phyloP scores from a whole-genome alignment of 64 coral and sea anemone species.

The Montipora cactus region DNA sequence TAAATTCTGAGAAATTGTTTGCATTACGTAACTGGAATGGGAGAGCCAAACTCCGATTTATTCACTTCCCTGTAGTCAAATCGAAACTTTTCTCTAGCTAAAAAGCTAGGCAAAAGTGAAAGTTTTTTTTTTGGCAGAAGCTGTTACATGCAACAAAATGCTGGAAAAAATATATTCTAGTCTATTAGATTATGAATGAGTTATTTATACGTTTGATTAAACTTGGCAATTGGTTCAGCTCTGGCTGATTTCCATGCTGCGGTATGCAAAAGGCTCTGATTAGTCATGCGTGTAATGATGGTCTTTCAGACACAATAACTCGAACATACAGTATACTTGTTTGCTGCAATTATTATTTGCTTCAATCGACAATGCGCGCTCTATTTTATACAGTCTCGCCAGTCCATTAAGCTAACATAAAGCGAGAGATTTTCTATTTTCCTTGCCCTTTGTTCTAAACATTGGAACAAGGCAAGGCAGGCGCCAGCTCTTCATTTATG shows the following conservation, averaged over 20 bases:
- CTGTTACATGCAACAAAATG: neutral
- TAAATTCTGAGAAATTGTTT: too few relatives aligned
- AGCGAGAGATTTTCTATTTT: neutral
- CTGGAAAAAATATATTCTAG: neutral
- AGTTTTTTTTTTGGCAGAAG: too few relatives aligned
- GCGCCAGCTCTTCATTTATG: neutral
- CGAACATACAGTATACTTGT: neutral
- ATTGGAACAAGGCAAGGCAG: slow-evolving; percentile 23
- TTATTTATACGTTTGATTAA: neutral
- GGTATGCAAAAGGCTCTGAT: neutral
- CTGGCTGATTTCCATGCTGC: neutral
- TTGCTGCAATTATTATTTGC: slow-evolving; percentile 4
- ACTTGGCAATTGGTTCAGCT: neutral
- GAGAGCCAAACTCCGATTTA: too few relatives aligned
- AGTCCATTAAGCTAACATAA: slow-evolving; percentile 41
- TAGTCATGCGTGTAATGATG: slow-evolving; percentile 43
- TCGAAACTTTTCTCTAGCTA: too few relatives aligned
- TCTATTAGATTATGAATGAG: neutral
- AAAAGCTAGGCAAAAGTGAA: too few relatives aligned
- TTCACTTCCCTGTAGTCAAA: too few relatives aligned
- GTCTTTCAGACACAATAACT: neutral
- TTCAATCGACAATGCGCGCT: neutral
- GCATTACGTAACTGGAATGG: too few relatives aligned
- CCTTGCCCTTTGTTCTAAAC: slow-evolving; percentile 22
- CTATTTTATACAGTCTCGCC: neutral